phyloP scores from a whole-genome alignment of 2,113 vertebrate genomes.

The Limnothrissa miodon region DNA sequence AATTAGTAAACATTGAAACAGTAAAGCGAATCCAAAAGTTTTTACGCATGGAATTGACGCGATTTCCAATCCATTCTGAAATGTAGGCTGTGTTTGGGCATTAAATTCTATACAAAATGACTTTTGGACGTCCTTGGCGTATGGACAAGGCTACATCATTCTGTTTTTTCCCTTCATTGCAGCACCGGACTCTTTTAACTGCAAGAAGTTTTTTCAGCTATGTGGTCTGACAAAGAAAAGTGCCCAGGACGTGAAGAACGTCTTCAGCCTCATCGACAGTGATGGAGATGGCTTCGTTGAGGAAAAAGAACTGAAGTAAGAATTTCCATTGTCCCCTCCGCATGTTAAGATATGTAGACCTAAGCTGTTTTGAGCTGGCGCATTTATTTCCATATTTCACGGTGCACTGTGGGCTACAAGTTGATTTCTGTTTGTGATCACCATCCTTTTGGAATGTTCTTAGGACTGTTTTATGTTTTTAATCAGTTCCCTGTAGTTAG shows the following conservation, averaged over 20 bases:
- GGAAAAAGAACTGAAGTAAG: constrained; percentile 93
- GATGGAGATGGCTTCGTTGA: constrained; percentile 91
- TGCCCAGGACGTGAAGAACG: constrained; percentile 83
- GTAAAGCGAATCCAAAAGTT: no score
- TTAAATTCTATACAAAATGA: not conserved
- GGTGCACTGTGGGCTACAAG: not conserved
- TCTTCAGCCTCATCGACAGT: constrained; percentile 87
- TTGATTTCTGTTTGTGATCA: not conserved
- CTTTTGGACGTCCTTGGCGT: not conserved
- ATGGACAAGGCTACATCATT: not conserved
- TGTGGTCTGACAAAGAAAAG: constrained; percentile 90
- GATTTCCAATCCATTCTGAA: not conserved
- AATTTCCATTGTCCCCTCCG: not conserved
- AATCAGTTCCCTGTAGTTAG: not conserved
- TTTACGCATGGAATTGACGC: not conserved
- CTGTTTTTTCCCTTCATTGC: constrained; percentile 42
- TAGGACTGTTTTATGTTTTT: not conserved
- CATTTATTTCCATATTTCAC: not conserved
- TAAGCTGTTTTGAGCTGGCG: not conserved
- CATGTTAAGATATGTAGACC: not conserved
- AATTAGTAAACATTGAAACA: not conserved
- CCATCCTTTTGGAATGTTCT: not conserved
- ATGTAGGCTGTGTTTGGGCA: not conserved
- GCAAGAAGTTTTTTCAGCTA: constrained; percentile 93
- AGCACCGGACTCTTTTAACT: constrained; percentile 92